A percentile compares a stretch with the other conserved stretches of the same genome.
Conservation (phyloP, 2,797 vertebrate genomes). For the Microctenopoma lineatum region DNA sequence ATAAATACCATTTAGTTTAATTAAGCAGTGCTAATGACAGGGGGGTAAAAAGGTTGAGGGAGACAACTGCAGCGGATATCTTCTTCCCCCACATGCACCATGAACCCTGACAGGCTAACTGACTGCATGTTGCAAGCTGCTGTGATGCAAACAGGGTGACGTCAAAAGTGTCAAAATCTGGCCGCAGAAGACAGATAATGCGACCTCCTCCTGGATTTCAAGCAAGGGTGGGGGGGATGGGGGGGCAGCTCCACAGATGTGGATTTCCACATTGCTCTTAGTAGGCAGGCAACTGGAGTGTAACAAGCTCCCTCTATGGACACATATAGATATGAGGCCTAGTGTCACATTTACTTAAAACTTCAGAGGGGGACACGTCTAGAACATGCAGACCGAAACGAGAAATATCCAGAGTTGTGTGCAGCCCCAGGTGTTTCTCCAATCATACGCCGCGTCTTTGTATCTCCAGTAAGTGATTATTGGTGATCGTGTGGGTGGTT, state of each 20-base stretch:
- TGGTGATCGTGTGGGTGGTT: constrained; percentile 57
- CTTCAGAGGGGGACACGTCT: constrained; percentile 1
- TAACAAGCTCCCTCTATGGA: constrained; percentile 20
- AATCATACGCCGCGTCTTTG: not conserved
- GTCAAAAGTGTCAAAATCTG: constrained; percentile 36
- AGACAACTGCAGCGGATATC: not conserved
- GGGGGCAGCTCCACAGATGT: constrained; percentile 59
- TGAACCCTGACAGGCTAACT: constrained; percentile 40
- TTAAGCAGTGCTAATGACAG: not conserved
- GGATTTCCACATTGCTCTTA: constrained; percentile 54
- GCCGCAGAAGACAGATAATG: constrained; percentile 19
- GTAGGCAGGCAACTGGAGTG: constrained; percentile 31
- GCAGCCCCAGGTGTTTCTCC: not conserved
- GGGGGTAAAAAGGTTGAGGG: not conserved
- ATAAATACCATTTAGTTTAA: not conserved
- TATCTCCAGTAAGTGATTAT: constrained; percentile 27
- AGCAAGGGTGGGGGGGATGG: constrained; percentile 29
- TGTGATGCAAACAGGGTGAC: constrained; percentile 39
- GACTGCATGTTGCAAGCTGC: constrained; percentile 41
- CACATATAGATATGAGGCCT: not conserved
- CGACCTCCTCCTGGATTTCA: constrained; percentile 23
- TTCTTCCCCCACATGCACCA: constrained; percentile 22
- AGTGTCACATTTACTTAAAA: constrained; percentile 14
- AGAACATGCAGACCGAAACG: not conserved
- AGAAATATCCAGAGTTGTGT: not conserved